A percentile compares a stretch with the other conserved stretches of the same genome.
These are phyloP conservation scores for Sinonovacula constricta DNA, from an alignment of 1,140 invertebrate species.

Conservation along the genomic window DNA sequence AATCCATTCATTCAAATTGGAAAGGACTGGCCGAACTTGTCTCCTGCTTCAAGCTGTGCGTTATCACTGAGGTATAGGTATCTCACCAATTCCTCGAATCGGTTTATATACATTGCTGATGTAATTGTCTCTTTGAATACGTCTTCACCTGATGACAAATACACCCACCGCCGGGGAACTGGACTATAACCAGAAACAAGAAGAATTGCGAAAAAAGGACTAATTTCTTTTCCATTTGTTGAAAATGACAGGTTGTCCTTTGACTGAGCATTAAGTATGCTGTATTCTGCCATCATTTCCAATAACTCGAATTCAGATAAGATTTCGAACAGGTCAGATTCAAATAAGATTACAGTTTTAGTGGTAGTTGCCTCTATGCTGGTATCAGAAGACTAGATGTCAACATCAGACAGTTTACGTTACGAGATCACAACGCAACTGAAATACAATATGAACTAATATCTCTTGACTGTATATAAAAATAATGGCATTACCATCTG, in stretches of 20 bases:
- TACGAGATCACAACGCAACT: neutral
- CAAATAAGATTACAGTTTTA: neutral
- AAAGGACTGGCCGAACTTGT: conserved; percentile 32
- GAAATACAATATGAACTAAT: neutral
- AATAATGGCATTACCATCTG: neutral
- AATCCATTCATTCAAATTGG: too few species aligned
- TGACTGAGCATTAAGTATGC: neutral
- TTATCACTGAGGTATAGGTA: conserved; percentile 42
- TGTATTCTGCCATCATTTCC: conserved; percentile 23
- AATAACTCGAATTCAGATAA: conserved; percentile 46
- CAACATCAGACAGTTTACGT: neutral
- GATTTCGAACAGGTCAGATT: conserved; percentile 26
- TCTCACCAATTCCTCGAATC: conserved; percentile 31
- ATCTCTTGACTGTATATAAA: neutral
- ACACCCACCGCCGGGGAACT: conserved; percentile 41
- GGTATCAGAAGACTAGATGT: neutral
- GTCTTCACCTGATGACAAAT: conserved; percentile 36
- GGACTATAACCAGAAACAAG: conserved; percentile 5
- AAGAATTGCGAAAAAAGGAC: conserved; percentile 13
- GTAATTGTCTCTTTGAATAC: conserved; percentile 20
- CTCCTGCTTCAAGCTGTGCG: conserved; percentile 30
- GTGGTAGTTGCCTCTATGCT: neutral
- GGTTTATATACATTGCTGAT: conserved; percentile 30
- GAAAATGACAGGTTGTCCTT: conserved; percentile 25
- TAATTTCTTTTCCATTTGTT: conserved; percentile 32